Percentiles rank a stretch among this genome's conserved stretches.
phyloP scores from a whole-genome alignment of 2,113 vertebrate species.

The Eidolon helvum region DNA sequence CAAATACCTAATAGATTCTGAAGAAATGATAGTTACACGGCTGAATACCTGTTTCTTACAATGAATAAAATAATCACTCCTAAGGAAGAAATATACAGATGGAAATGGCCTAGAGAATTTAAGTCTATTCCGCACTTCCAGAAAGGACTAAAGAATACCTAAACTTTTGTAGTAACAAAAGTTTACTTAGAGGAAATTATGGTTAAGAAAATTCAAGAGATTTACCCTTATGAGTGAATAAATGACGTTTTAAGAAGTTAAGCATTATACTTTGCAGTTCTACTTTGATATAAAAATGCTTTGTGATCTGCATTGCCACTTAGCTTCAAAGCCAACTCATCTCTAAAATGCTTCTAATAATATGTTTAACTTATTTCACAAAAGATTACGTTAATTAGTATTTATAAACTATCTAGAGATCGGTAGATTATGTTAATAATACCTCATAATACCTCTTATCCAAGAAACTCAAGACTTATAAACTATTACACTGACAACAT shows the following conservation, averaged over 20 bases:
- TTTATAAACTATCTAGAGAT: conserved; percentile 56
- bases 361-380: conserved; percentile 6
- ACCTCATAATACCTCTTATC: conserved; percentile 51
- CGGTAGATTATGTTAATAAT: conserved; percentile 63
- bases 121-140: not conserved
- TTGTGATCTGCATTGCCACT: conserved; percentile 28
- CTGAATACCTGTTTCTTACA: not conserved
- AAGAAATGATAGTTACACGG: not conserved
- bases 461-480: conserved; percentile 10
- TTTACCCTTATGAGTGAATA: not conserved
- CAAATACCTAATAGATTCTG: not conserved
- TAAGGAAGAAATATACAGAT: not conserved
- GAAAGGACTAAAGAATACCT: not conserved
- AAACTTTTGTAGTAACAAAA: not conserved
- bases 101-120: not conserved
- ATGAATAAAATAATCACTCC: not conserved
- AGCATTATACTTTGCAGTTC: not conserved
- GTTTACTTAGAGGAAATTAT: not conserved
- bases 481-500: not conserved
- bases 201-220: not conserved
- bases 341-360: conserved; percentile 60
- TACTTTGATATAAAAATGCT: conserved; percentile 3
- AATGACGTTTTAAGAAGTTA: not conserved
- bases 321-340: conserved; percentile 19
- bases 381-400: conserved; percentile 64